Base-by-base conservation (phyloP, 1,140 invertebrate species). In the Zaprionus tsacasi region DNA sequence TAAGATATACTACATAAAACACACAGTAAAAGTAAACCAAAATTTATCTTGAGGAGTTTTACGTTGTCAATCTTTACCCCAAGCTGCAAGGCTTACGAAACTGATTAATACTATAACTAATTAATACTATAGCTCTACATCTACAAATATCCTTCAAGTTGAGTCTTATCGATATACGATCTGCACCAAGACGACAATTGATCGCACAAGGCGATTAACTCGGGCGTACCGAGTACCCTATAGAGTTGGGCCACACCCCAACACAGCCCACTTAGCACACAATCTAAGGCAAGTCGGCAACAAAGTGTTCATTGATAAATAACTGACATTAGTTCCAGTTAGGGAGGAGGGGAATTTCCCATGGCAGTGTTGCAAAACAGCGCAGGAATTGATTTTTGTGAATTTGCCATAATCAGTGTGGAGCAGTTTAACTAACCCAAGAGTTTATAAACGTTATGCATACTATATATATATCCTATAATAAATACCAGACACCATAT, bases 271-370 rank as follows among this genome's bases (percentile, higher is more conserved):
- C 38, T 43, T 59, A 43, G 21, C 36, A 45, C 17, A 43, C 48
- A 27, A 45, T 45, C 58, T 63, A 12, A 27, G 56, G 33, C 25
- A 52, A 65, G 33, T 6, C 30, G n/a, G 35, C 36, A 35, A 60
- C 45, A 63, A 65, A 74, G 61, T 75, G 60, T 58, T 60, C 76
- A 88, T 85, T 88, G 85, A 88, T 81, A 79, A 88, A 88, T 89
- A 85, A 83, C 85, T 81, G 71, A 81, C 81, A 88, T 88, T 88
- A 88, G 70, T 50, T 33, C 30, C 6, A 10, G 58, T 43, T 36
- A 48, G 38, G 27, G 56, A 36, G 33, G 21, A 2, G 21, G 2
- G 21, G 21, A 21, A 21, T 78, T 89, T 89, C 80, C 70, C 78
- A 83, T 75, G 78, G 69, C 17, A 40, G 52, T 36, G 64, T 76